Evolutionary conservation across 2,113 vertebrate genomes (phyloP).

Genomic region (Oxyura jamaicensis): DNA sequence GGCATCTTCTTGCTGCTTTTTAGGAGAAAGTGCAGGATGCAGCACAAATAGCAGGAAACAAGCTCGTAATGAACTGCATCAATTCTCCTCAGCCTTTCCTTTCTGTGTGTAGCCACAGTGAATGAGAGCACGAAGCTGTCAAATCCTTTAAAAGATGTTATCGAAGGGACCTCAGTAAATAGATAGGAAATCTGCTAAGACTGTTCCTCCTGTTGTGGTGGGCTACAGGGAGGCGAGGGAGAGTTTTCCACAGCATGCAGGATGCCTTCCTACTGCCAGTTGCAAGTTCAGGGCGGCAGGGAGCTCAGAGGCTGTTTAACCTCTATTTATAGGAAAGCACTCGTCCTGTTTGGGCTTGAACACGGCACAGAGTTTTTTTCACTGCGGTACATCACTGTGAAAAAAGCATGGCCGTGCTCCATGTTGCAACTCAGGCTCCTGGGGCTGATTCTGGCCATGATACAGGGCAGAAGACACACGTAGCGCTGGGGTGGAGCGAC

Average conservation of each 20-base stretch:
- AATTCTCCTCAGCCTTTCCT: not conserved
- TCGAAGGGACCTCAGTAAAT: not conserved
- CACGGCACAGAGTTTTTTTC: not conserved
- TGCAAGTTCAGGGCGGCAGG: accelerated
- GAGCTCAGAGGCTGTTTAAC: not conserved
- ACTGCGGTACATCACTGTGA: not conserved
- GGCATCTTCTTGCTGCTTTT: not conserved
- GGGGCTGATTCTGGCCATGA: not conserved
- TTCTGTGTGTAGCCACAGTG: not conserved
- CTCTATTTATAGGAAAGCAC: not conserved
- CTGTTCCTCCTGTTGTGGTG: not conserved
- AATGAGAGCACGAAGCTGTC: not conserved
- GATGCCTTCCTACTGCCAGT: not conserved
- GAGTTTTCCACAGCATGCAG: accelerated
- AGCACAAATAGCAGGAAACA: not conserved
- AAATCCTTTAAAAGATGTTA: not conserved
- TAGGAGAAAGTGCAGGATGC: not conserved
- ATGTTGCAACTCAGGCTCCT: not conserved
- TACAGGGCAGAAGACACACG: not conserved
- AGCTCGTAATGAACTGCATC: not conserved
- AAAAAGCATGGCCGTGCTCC: not conserved
- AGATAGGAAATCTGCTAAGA: not conserved
- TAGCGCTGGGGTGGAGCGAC: not conserved
- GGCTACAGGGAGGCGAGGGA: not conserved
- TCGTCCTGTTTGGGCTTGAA: not conserved